Evolutionary conservation across 2,888 invertebrate species (phyloP), one percentile per base, ranked within the genome.

Genomic region (Limulus polyphemus): DNA sequence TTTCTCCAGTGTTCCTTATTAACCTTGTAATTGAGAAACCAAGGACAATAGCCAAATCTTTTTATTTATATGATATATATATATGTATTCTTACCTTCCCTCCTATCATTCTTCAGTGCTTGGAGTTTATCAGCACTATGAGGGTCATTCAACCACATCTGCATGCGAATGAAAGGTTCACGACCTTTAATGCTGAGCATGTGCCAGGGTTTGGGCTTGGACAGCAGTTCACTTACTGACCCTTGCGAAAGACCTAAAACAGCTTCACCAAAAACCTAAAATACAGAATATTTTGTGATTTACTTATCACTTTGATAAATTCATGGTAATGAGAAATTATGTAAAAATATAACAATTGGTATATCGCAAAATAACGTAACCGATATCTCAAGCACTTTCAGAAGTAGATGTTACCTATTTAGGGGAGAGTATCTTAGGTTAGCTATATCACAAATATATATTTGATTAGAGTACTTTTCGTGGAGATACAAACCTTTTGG

Each of bases 181-280:
- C 97, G 82, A 0, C 98, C 98, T 76, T 97, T 97, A 75, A 95
- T 93, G 75, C 94, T 95, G 60, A 98, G 82, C 94, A 97, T 94
- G 75, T 94, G 94, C 97, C 98, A 98, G 0, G 97, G 97, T 74
- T 98, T 98, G 5, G 98, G 98, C 76, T 97, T 97, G 65, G 95
- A 94, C 10, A 99, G 81, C 66, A 99, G 80, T 77, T 99, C 99
- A 73, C 94, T 95, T 12, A 97, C 97, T 2, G 97, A 93, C 11
- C 93, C 97, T 78, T 98, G 97, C 0, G 94, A 94, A 47, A 98
- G 80, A 0, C 95, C 97, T 13, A 99, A 81, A 5, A 99, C 95
- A 0, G 93, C 94, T 79, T 99, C 98, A 12, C 98, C 99, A 74
- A 99, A 98, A 67, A 93, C 91, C 81, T 83, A 75, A 11, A 32